Evolutionary conservation across 1,140 invertebrate genomes (phyloP).

Genomic region (Aethina tumida): DNA sequence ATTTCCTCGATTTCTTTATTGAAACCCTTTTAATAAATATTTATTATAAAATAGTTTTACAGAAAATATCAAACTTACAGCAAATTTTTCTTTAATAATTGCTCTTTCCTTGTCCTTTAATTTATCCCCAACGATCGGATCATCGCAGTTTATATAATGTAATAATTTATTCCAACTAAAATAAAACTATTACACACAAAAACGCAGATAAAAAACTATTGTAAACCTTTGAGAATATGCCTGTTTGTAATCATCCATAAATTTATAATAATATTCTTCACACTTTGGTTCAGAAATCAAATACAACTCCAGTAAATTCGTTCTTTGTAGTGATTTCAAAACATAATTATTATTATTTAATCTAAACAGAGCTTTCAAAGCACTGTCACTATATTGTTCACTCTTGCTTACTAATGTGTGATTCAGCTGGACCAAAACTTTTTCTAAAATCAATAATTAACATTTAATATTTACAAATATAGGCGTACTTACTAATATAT

Average conservation of each 20-base stretch:
- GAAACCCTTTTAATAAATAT: slow-evolving; percentile 55
- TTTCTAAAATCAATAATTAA: slow-evolving; percentile 48
- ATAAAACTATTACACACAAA: slow-evolving; percentile 11
- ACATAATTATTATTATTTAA: slow-evolving; percentile 92
- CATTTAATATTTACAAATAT: slow-evolving; percentile 5
- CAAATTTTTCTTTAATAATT: slow-evolving; percentile 88
- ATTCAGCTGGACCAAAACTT: slow-evolving; percentile 78
- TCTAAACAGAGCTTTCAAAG: slow-evolving; percentile 75
- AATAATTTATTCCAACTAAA: slow-evolving; percentile 76
- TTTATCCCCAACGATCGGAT: slow-evolving; percentile 56
- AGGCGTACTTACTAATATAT: slow-evolving; percentile 56
- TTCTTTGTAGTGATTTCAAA: slow-evolving; percentile 76
- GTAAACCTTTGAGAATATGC: slow-evolving; percentile 63
- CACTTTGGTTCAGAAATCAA: slow-evolving; percentile 71
- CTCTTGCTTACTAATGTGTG: slow-evolving; percentile 75
- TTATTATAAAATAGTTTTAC: background rate
- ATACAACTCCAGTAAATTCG: slow-evolving; percentile 70
- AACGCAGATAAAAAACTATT: background rate
- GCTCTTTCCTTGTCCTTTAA: slow-evolving; percentile 81
- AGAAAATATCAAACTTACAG: slow-evolving; percentile 45
- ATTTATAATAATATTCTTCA: slow-evolving; percentile 71
- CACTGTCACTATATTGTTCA: slow-evolving; percentile 72
- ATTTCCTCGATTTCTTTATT: slow-evolving; percentile 94
- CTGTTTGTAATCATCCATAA: slow-evolving; percentile 70
- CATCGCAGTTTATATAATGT: slow-evolving; percentile 60